phyloP scores from a whole-genome alignment of 1,140 invertebrate species.

The silkworm (Bombyx mori) region DNA sequence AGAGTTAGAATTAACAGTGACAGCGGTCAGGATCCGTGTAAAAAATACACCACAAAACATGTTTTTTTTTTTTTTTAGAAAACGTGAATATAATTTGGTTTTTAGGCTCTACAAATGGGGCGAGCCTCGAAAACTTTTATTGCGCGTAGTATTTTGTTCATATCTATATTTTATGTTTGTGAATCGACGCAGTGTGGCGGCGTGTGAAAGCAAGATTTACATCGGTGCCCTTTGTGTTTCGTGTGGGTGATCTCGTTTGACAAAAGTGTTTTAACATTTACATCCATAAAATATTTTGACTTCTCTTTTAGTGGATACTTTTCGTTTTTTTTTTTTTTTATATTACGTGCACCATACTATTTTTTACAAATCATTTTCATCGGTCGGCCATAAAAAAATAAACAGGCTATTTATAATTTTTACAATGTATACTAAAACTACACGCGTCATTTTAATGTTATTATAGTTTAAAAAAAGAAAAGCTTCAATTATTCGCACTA shows the following conservation, averaged over 20 bases:
- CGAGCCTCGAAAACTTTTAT: constrained; percentile 39
- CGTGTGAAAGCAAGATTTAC: constrained; percentile 55
- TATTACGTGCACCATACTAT: no score
- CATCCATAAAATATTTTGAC: constrained; percentile 68
- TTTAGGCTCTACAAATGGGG: constrained; percentile 29
- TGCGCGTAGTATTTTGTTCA: constrained; percentile 50
- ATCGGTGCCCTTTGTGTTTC: constrained; percentile 52
- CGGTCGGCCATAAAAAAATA: no score
- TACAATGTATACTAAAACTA: no score
- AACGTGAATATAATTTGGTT: constrained; percentile 21
- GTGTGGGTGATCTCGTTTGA: constrained; percentile 55
- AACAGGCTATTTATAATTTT: no score
- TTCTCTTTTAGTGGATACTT: constrained; percentile 44
- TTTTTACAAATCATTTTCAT: no score
- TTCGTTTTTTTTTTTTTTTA: no score
- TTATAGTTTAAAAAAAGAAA: no score
- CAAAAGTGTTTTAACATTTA: constrained; percentile 67
- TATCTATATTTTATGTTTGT: constrained; percentile 57
- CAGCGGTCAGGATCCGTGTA: constrained; percentile 53
- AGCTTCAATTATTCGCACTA: no score
- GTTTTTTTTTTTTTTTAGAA: constrained; percentile 27
- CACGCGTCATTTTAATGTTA: no score
- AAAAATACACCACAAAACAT: constrained; percentile 34
- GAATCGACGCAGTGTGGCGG: constrained; percentile 34
- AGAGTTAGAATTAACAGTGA: constrained; percentile 47